Base-by-base conservation (phyloP, 2,797 vertebrate genomes). In the Alfaro cultratus region DNA sequence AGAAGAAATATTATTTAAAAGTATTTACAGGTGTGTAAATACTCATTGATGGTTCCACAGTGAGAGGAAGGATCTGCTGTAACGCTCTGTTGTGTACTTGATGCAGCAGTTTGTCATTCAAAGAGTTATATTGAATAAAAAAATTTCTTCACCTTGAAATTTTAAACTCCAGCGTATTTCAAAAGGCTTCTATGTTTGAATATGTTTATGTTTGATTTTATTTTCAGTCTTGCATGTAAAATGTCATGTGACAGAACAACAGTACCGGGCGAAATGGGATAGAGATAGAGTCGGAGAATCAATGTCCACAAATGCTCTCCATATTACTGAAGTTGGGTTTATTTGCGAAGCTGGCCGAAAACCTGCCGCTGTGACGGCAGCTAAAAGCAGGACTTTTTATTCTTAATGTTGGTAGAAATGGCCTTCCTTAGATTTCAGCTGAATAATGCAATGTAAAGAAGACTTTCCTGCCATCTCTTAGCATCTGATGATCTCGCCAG, bases 381-480 rank as follows among this genome's bases (percentile, higher is more conserved):
- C 15, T 34, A 62, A 64, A 18, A 64, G 60, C 16, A 64, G 6
- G 0, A 49, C 47, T 10, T 64, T 64, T 9, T 21, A 34, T 5
- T 64, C 34, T 18, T 8, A 13, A 36, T 2, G 2, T 18, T 43
- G 67, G 39, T 10, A 70, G 39, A 12, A 41, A 43, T n/a, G 39
- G 34, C 2, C 34, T 39, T 67, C 34, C 16, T 2, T 39, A 21
- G 18, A 6, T 67, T 23, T 4, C 3, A 23, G 18, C 34, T 36
- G 34, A 39, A 39, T 39, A 39, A 70, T 13, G 67, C 67, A 26
- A 43, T 0, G 1, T 43, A 10, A 41, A n/a, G 21, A 5, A 70
- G 39, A 70, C 67, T 70, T 26, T 53, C 21, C n/a, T 49, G 39
- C 41, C 39, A 26, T 39, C 75, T 41, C 41, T 86, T 49, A 67